phyloP scores from a whole-genome alignment of 37 sponge, comb jelly and placozoan species.

The Beroe forskalii region DNA sequence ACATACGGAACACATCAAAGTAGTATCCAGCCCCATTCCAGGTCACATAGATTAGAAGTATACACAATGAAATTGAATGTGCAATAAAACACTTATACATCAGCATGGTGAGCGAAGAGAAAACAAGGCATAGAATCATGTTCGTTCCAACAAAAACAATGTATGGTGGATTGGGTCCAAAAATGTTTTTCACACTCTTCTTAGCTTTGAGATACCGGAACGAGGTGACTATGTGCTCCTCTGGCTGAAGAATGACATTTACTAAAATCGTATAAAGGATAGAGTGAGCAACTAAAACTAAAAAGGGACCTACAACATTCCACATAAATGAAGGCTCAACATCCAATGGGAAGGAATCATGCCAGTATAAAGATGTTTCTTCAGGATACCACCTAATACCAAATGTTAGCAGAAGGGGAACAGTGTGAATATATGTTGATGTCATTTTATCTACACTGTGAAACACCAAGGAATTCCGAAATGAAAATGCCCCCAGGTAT shows the following conservation, averaged over 20 bases:
- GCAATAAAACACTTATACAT: background rate
- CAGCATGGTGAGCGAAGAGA: conserved; percentile 10
- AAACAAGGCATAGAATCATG: background rate
- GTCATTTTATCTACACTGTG: conserved; percentile 64
- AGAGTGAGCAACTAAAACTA: conserved; percentile 18
- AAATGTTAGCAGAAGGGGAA: conserved; percentile 50
- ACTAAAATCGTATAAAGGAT: conserved; percentile 31
- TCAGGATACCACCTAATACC: conserved; percentile 54
- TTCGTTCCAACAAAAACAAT: conserved; percentile 31
- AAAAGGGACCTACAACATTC: conserved; percentile 27
- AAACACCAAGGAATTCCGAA: conserved; percentile 58
- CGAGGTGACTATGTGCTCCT: conserved; percentile 64
- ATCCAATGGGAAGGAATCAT: background rate
- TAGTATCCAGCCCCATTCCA: conserved; percentile 62
- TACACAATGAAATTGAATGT: background rate
- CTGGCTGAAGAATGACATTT: conserved; percentile 52
- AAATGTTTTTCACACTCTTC: conserved; percentile 38
- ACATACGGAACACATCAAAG: conserved; percentile 50
- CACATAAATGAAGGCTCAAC: background rate
- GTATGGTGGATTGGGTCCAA: conserved; percentile 56
- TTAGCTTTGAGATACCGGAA: conserved; percentile 43
- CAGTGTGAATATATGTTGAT: conserved; percentile 60
- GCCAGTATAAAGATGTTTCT: conserved; percentile 37
- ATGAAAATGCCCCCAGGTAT: conserved; percentile 50
- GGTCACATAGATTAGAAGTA: conserved; percentile 3